These are phyloP conservation scores for Gasterosteus nipponicus DNA, from an alignment of 2,113 vertebrate species.

Conservation along the genomic window DNA sequence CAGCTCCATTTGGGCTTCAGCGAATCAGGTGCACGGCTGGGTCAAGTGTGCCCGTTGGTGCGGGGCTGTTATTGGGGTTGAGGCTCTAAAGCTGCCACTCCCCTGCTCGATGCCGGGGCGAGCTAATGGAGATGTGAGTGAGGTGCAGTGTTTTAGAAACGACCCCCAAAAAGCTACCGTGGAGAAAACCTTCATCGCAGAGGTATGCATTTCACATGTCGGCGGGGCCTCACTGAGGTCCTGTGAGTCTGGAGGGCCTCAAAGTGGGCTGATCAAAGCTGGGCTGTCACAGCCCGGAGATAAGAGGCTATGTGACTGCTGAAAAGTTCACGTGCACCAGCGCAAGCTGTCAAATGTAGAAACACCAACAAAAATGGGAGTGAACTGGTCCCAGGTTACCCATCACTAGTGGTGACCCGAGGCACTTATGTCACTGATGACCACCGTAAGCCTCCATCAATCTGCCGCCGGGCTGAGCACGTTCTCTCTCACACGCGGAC, in stretches of 20 bases:
- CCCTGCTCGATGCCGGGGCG: constrained; percentile 63
- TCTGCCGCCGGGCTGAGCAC: neutral
- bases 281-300: constrained; percentile 80
- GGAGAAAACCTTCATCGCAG: neutral
- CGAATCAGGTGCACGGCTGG: constrained; percentile 61
- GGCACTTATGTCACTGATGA: too few relatives aligned
- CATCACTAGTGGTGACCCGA: constrained; percentile 13
- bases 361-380: neutral
- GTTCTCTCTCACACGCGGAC: neutral
- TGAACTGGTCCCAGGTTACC: neutral
- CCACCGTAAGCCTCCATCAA: neutral
- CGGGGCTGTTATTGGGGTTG: constrained; percentile 67
- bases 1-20: constrained; percentile 57
- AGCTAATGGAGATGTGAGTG: constrained; percentile 11
- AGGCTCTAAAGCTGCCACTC: constrained; percentile 63
- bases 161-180: neutral
- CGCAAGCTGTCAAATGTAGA: constrained; percentile 33
- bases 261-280: constrained; percentile 77
- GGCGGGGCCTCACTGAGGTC: neutral
- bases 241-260: constrained; percentile 76
- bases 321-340: constrained; percentile 57
- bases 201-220: neutral
- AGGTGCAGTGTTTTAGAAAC: neutral
- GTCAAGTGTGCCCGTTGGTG: constrained; percentile 69
- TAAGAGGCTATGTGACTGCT: constrained; percentile 86